Conservation (phyloP, 2,888 invertebrate species). For the Diarsia rubi region DNA sequence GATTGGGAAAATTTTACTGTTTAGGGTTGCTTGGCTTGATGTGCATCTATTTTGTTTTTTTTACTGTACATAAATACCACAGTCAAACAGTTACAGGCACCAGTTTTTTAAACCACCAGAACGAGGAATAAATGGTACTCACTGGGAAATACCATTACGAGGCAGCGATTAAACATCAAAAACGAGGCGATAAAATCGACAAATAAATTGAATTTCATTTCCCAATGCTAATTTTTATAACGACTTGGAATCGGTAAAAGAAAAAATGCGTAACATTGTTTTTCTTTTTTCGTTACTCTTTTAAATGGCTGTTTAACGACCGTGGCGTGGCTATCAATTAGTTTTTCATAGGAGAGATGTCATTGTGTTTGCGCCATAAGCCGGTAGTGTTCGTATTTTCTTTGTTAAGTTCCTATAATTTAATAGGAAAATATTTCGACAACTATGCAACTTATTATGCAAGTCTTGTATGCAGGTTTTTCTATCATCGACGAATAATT, state of each 20-base stretch:
- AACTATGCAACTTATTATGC: no score
- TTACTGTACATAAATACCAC: background rate
- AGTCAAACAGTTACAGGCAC: background rate
- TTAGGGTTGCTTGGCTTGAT: background rate
- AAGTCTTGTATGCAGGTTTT: no score
- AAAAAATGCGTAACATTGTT: conserved; percentile 69
- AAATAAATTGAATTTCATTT: conserved; percentile 63
- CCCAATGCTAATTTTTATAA: conserved; percentile 61
- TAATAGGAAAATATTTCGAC: conserved; percentile 19
- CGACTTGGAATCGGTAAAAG: conserved; percentile 59
- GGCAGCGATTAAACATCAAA: conserved; percentile 39
- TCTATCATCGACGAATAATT: conserved; percentile 17
- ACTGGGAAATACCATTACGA: conserved; percentile 35
- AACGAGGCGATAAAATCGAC: conserved; percentile 41
- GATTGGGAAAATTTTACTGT: background rate
- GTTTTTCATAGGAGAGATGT: conserved; percentile 63
- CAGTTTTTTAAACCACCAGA: conserved; percentile 27
- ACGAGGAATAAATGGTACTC: conserved; percentile 24
- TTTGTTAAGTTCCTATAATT: conserved; percentile 42
- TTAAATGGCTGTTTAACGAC: conserved; percentile 71
- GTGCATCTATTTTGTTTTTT: no score
- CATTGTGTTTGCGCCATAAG: conserved; percentile 31
- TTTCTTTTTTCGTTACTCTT: conserved; percentile 67
- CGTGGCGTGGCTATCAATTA: conserved; percentile 73
- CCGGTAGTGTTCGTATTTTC: conserved; percentile 50